Evolutionary conservation across 2,113 vertebrate species (phyloP), one percentile per base, ranked within the genome.

Genomic region (Daubentonia madagascariensis): DNA sequence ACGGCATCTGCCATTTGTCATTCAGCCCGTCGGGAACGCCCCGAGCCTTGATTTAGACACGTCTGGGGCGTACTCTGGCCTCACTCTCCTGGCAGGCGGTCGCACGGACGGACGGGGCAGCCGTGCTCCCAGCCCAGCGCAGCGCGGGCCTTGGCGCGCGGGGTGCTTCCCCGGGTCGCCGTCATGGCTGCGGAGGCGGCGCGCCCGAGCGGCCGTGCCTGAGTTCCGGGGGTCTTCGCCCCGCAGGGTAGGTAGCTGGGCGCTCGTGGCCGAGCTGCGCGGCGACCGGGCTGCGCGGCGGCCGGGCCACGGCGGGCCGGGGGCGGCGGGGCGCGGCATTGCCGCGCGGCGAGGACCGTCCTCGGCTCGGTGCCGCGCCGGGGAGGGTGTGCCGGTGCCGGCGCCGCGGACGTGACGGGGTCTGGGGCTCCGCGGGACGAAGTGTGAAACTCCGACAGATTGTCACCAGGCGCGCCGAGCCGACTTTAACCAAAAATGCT

Each of bases 1-100:
- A 87, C 96, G 59, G 96, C 96, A 90, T 96, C 96, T 97, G 97
- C 94, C 92, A 97, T 97, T 90, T 95, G 98, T 96, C 98, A 95
- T 63, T 97, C 98, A 94, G 96, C 87, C 88, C 14, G 73, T 45
- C 5, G 96, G 97, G 5, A 96, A 89, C 97, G 97, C 94, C 98
- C 97, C 85, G 22, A 92, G 96, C 96, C 97, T 89, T 96, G 48
- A 97, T 97, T 87, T 95, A 97, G 91, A 4, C 84, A 1, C 84
- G 61, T 18, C 90, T 12, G 94, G 96, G 94, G 85, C 75, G 92
- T 37, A 17, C 54, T 75, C 72, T 45, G 17, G 57, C 95, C 94
- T 86, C 92, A 91, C 84, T 97, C 94, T 67, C 63, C 91, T 5
- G 80, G 85, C 37, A 65, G 85, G 65, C 91, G 37, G 67, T 37